phyloP scores from a whole-genome alignment of 2,797 vertebrate genomes.

The Molossus alvarezi region DNA sequence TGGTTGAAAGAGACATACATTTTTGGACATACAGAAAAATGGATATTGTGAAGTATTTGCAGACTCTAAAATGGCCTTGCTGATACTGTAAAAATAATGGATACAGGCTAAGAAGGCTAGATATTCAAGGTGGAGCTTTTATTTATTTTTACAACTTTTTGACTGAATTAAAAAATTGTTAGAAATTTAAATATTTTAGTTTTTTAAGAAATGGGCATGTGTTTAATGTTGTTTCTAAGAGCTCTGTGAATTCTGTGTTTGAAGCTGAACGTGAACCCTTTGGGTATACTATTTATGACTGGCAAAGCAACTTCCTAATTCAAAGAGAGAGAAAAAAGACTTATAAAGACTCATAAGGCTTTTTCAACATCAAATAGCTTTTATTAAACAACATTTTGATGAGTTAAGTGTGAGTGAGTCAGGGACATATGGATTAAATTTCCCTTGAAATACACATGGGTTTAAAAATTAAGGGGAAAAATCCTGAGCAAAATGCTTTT shows the following conservation, averaged over 20 bases:
- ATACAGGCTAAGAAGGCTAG: neutral
- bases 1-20: neutral
- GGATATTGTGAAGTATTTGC: neutral
- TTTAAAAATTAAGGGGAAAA: conserved; percentile 82
- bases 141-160: conserved; percentile 64
- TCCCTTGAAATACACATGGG: conserved; percentile 85
- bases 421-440: conserved; percentile 87
- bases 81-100: conserved; percentile 29
- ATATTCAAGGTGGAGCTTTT: conserved; percentile 68
- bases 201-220: conserved; percentile 71
- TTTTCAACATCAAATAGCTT: conserved; percentile 86
- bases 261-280: conserved; percentile 67
- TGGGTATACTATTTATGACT: conserved; percentile 80
- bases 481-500: conserved; percentile 76
- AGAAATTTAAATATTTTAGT: conserved; percentile 81
- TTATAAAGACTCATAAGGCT: conserved; percentile 80
- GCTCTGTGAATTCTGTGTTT: conserved; percentile 67
- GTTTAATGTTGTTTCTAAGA: conserved; percentile 42
- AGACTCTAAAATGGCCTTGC: conserved; percentile 18
- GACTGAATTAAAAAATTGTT: conserved; percentile 67
- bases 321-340: conserved; percentile 82
- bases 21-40: conserved; percentile 44
- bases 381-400: conserved; percentile 86
- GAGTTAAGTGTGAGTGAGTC: conserved; percentile 88
- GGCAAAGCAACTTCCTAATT: conserved; percentile 77